Conservation (phyloP, 2,797 vertebrate species). For the Fistularia commersonii region DNA sequence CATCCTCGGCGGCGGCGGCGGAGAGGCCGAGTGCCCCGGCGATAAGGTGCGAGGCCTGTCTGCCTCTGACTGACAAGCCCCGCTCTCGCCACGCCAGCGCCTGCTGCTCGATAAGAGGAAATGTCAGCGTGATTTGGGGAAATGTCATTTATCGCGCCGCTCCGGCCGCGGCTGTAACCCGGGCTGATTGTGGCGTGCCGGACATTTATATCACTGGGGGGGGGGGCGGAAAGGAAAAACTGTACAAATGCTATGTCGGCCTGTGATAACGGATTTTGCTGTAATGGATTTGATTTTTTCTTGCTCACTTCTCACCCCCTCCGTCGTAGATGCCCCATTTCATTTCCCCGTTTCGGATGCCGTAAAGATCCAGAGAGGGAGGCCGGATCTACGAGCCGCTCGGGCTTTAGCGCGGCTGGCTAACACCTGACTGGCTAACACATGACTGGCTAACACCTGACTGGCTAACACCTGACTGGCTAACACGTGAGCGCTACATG, state of each 20-base stretch:
- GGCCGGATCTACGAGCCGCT: too few species aligned
- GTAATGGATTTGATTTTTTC: conserved; percentile 61
- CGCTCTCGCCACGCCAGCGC: conserved; percentile 73
- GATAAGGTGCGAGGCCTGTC: conserved; percentile 81
- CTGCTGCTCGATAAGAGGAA: conserved; percentile 81
- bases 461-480: too few species aligned
- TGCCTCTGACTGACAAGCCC: conserved; percentile 79
- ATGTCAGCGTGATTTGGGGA: conserved; percentile 80
- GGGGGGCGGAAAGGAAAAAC: conserved; percentile 62
- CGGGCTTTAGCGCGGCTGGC: too few species aligned
- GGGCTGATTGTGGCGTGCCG: conserved; percentile 71
- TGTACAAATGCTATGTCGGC: conserved; percentile 65
- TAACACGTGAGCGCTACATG: too few species aligned
- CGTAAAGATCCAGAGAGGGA: too few species aligned
- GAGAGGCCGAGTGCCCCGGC: conserved; percentile 69
- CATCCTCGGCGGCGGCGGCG: conserved; percentile 61
- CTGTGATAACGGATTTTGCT: conserved; percentile 58
- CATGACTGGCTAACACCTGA: too few species aligned
- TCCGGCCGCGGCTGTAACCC: conserved; percentile 70
- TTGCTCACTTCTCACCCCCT: too few species aligned
- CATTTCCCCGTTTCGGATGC: conserved; percentile 26
- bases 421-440: too few species aligned
- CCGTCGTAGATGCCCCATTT: conserved; percentile 51
- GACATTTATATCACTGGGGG: conserved; percentile 73
- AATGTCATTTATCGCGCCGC: conserved; percentile 80